phyloP scores from a whole-genome alignment of 92 coral and sea anemone species.

The Zoanthus gigantus region DNA sequence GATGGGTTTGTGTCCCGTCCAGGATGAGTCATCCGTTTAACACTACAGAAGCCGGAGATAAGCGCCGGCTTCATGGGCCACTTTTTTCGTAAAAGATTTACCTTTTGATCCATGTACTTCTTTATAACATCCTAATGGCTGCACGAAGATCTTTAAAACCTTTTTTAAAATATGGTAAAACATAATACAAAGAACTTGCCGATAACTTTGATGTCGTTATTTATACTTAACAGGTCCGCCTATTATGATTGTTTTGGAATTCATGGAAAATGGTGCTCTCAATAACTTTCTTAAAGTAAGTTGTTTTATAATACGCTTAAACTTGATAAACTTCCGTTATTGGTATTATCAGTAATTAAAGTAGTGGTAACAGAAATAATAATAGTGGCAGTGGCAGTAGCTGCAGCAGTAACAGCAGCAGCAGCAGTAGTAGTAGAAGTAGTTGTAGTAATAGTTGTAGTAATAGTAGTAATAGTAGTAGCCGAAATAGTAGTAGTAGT shows the following conservation, averaged over 20 bases:
- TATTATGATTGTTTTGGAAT: slow-evolving; percentile 94
- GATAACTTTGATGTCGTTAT: neutral
- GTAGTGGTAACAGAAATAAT: neutral
- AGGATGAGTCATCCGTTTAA: too few species aligned
- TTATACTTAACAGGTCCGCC: slow-evolving; percentile 68
- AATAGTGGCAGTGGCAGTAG: neutral
- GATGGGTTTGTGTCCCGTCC: too few species aligned
- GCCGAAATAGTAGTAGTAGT: too few species aligned
- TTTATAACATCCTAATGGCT: too few species aligned
- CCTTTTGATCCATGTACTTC: too few species aligned
- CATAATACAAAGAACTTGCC: too few species aligned
- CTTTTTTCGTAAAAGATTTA: too few species aligned
- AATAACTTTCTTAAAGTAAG: slow-evolving; percentile 83
- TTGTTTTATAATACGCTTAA: neutral
- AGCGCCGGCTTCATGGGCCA: too few species aligned
- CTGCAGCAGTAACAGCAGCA: neutral
- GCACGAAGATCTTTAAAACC: too few species aligned
- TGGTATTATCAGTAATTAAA: neutral
- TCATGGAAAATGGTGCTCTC: slow-evolving; percentile 98
- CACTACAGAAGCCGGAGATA: too few species aligned
- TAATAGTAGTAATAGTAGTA: too few species aligned
- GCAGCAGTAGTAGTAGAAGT: neutral
- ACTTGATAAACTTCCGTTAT: neutral
- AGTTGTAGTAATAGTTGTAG: neutral
- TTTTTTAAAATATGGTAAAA: neutral